These are phyloP conservation scores for Drosophila kambysellisi DNA, from an alignment of 2,888 invertebrate genomes.

Conservation along the genomic window DNA sequence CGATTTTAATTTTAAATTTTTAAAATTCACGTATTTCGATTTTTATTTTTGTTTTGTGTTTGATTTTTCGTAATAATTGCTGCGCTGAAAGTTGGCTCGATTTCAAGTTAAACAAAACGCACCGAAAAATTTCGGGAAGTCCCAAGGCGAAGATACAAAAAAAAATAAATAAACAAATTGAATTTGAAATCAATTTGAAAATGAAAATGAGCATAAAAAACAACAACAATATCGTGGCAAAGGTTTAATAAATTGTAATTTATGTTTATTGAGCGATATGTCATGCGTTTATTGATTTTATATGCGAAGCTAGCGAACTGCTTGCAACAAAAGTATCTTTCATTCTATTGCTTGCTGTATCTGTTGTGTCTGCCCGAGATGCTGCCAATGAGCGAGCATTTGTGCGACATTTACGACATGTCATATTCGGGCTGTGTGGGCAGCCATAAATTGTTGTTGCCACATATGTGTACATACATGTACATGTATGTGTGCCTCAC, in stretches of 20 bases:
- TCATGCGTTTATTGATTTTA: slow-evolving; percentile 67
- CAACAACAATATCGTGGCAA: slow-evolving; percentile 48
- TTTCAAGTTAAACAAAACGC: slow-evolving; percentile 38
- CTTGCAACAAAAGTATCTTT: slow-evolving; percentile 52
- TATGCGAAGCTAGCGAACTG: not conserved
- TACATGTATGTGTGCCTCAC: slow-evolving; percentile 30
- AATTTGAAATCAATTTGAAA: slow-evolving; percentile 45
- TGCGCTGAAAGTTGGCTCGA: slow-evolving; percentile 33
- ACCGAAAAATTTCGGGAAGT: slow-evolving; percentile 12
- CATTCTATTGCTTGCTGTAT: slow-evolving; percentile 18
- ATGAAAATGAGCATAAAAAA: slow-evolving; percentile 28
- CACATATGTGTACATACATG: slow-evolving; percentile 38
- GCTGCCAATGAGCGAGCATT: slow-evolving; percentile 56
- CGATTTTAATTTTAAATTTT: slow-evolving; percentile 21
- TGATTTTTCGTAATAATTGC: slow-evolving; percentile 27
- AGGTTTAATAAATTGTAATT: slow-evolving; percentile 78
- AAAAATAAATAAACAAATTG: slow-evolving; percentile 26
- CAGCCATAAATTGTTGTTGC: slow-evolving; percentile 69
- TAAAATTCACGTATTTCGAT: slow-evolving; percentile 11
- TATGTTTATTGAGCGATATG: slow-evolving; percentile 79
- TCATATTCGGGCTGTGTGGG: slow-evolving; percentile 76
- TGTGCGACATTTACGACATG: slow-evolving; percentile 73
- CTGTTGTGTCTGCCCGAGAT: slow-evolving; percentile 35
- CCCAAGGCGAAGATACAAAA: slow-evolving; percentile 21
- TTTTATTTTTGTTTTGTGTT: not conserved